A percentile compares a stretch with the other conserved stretches of the same genome.
Evolutionary conservation across 2,113 vertebrate genomes (phyloP).

Genomic region (Setophaga petechia): DNA sequence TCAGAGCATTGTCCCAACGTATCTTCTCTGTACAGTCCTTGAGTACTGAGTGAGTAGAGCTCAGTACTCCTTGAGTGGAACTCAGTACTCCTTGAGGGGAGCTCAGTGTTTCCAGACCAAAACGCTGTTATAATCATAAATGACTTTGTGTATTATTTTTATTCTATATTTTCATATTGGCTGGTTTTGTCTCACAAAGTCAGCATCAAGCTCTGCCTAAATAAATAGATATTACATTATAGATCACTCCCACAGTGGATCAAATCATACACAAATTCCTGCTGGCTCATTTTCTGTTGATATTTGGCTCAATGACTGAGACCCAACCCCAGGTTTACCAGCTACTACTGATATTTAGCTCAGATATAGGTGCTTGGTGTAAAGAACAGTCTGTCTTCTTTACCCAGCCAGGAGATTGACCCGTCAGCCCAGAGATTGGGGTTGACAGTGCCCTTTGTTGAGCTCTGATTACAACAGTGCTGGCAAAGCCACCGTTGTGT

Average conservation of each 20-base stretch:
- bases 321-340: not conserved
- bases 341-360: not conserved
- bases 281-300: not conserved
- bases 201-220: not conserved
- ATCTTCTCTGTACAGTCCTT: not conserved
- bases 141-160: not conserved
- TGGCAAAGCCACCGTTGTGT: slow-evolving; percentile 14
- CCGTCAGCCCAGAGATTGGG: not conserved
- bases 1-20: not conserved
- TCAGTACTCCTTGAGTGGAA: not conserved
- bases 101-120: not conserved
- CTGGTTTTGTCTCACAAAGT: not conserved
- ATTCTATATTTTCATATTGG: not conserved
- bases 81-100: not conserved
- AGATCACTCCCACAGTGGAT: not conserved
- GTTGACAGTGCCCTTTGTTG: not conserved
- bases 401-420: not conserved
- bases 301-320: not conserved
- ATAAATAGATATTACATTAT: not conserved
- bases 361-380: not conserved
- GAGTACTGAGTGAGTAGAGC: not conserved
- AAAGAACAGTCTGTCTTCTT: not conserved
- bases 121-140: not conserved
- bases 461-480: slow-evolving; percentile 34
- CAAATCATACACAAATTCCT: not conserved